phyloP scores from a whole-genome alignment of 2,797 vertebrate genomes.

The Manis crassicaudata region DNA sequence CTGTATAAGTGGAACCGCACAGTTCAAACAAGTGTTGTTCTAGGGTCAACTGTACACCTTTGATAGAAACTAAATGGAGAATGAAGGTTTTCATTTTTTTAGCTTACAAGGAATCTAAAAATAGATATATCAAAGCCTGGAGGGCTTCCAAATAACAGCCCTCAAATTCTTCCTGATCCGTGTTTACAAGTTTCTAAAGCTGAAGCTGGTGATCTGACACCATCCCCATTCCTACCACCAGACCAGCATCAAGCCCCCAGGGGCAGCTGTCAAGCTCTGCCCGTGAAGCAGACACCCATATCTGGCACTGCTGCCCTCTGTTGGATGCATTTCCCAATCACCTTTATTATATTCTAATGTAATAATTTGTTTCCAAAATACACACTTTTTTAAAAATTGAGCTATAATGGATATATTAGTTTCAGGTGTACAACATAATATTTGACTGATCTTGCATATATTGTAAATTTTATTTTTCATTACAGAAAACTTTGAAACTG shows the following conservation, averaged over 20 bases:
- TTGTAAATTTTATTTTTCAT: background rate
- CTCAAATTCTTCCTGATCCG: background rate
- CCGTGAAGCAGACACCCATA: background rate
- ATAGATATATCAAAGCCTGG: background rate
- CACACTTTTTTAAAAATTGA: background rate
- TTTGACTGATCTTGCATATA: background rate
- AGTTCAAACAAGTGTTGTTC: too few species aligned
- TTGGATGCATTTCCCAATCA: background rate
- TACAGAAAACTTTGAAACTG: background rate
- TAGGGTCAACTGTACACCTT: too few species aligned
- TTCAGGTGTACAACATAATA: background rate
- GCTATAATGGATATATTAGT: background rate
- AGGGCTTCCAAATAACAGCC: background rate
- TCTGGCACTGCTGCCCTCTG: background rate
- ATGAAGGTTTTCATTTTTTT: background rate
- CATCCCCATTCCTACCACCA: background rate
- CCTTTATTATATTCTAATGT: background rate
- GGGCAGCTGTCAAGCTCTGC: background rate
- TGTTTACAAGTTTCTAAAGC: background rate
- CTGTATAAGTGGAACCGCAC: too few species aligned
- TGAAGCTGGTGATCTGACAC: background rate
- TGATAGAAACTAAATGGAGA: background rate
- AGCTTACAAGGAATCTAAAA: background rate
- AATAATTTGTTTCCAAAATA: background rate
- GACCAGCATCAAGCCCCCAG: rapidly evolving